These are phyloP conservation scores for Apodemia mormo DNA, from an alignment of 2,888 invertebrate species.

Conservation along the genomic window DNA sequence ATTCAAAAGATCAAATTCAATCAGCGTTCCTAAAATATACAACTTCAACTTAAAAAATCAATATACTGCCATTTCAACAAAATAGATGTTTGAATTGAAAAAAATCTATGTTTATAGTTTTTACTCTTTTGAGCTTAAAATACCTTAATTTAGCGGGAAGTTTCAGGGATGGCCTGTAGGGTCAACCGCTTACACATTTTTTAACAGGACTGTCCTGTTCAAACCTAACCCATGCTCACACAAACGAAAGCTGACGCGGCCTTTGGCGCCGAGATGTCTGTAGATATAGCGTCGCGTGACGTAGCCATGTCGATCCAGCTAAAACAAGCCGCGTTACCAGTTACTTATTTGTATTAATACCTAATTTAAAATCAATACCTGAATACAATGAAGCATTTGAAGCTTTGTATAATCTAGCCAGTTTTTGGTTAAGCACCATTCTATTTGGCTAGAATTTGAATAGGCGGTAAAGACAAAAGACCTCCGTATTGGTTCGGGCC, in stretches of 20 bases:
- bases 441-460: background rate
- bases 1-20: too few species aligned
- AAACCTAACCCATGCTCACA: background rate
- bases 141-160: too few species aligned
- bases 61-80: too few species aligned
- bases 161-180: too few species aligned
- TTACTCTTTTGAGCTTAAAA: too few species aligned
- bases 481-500: too few species aligned
- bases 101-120: too few species aligned
- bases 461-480: background rate
- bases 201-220: background rate
- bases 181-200: background rate
- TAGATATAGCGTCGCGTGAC: conserved; percentile 42
- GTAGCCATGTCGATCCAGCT: conserved; percentile 24
- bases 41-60: too few species aligned
- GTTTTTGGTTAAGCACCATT: background rate
- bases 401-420: background rate
- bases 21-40: too few species aligned
- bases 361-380: conserved; percentile 1
- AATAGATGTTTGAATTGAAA: too few species aligned
- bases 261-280: conserved; percentile 43
- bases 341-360: conserved; percentile 24
- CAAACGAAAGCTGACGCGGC: conserved; percentile 10
- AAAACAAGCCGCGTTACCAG: background rate
- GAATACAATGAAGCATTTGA: background rate